Evolutionary conservation across 2,888 invertebrate genomes (phyloP), one percentile per base, ranked within the genome.

Genomic region (Selenia dentaria): DNA sequence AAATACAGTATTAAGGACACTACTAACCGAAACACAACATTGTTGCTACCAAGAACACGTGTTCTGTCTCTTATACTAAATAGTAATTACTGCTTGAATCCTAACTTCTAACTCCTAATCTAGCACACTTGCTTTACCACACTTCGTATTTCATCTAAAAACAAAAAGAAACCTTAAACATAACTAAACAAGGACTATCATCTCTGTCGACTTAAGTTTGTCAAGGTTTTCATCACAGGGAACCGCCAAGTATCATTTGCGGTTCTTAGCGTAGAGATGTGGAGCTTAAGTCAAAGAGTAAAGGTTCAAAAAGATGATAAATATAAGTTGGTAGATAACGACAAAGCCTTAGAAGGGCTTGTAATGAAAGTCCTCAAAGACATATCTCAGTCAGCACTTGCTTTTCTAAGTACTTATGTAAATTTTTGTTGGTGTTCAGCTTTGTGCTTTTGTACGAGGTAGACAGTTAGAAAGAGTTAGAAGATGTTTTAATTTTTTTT

Each of bases 51-150:
- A n/a, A n/a, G n/a, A n/a, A n/a, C n/a, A n/a, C n/a, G n/a, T n/a
- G n/a, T n/a, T n/a, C n/a, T n/a, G n/a, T n/a, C n/a, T n/a, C n/a
- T n/a, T 28, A 47, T 27, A 40, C 35, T 24, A 33, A 35, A 26
- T 8, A 2, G 41, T 33, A 37, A 47, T 37, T 36, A 51, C 36
- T 13, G 38, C 47, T 37, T 26, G 51, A 27, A 39, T 49, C 44
- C 44, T 44, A 42, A 18, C 18, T 31, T 25, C 40, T 41, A 47
- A 37, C 29, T 42, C 43, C 44, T 45, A 48, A 57, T 53, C 51
- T 57, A 46, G 44, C 42, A 35, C 26, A 26, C 20, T 27, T 25
- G 8, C 10, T 10, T 18, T n/a, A 27, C 16, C 22, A 11, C 13
- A 16, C 12, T 6, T 6, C 6, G 11, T n/a, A 20, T n/a, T n/a